phyloP scores from a whole-genome alignment of 2,113 vertebrate species.

The Prochilodus magdalenae region DNA sequence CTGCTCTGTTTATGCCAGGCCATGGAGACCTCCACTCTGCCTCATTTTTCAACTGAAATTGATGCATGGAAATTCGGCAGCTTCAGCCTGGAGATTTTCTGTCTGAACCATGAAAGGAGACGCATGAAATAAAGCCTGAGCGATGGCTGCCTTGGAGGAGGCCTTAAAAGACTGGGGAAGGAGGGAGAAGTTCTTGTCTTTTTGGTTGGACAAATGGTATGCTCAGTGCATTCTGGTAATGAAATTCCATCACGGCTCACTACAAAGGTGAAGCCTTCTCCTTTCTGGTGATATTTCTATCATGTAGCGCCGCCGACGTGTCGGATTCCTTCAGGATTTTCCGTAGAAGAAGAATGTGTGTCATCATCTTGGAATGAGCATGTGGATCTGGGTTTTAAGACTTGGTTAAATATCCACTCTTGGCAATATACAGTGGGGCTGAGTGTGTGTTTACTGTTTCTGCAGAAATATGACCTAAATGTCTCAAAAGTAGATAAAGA shows the following conservation, averaged over 20 bases:
- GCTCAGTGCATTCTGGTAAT: not conserved
- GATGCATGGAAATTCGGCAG: slow-evolving; percentile 24
- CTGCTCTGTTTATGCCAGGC: slow-evolving; percentile 24
- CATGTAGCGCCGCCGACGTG: too few relatives aligned
- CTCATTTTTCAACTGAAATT: slow-evolving; percentile 43
- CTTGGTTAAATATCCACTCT: not conserved
- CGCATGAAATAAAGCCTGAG: slow-evolving; percentile 29
- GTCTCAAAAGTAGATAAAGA: not conserved
- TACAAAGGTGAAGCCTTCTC: not conserved
- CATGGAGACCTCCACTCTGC: slow-evolving; percentile 15
- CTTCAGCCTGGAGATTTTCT: slow-evolving; percentile 31
- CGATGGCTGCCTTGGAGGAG: slow-evolving; percentile 22
- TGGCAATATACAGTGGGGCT: too few relatives aligned
- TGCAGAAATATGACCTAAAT: not conserved
- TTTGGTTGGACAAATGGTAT: not conserved
- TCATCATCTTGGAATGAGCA: too few relatives aligned
- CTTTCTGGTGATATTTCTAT: too few relatives aligned
- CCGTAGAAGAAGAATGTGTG: too few relatives aligned
- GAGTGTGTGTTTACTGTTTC: not conserved
- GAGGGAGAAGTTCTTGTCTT: slow-evolving; percentile 1
- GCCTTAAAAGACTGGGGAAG: slow-evolving; percentile 9
- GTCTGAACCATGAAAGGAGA: not conserved
- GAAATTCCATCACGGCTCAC: not conserved
- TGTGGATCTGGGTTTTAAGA: too few relatives aligned
- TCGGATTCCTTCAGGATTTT: too few relatives aligned